Conservation (phyloP, 2,888 invertebrate species). For the Xestia xanthographa region DNA sequence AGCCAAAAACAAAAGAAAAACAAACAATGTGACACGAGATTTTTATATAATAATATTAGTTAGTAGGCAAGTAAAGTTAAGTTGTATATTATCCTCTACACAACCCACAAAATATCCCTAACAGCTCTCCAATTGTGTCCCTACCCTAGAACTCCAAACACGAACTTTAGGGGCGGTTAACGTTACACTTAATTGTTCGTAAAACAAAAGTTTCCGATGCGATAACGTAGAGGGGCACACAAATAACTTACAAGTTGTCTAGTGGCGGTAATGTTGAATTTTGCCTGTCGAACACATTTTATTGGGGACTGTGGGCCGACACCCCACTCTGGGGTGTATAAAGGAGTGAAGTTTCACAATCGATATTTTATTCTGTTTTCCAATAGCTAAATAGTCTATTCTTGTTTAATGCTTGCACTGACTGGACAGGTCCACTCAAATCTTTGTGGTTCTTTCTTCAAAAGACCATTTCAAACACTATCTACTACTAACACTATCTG, state of each 20-base stretch:
- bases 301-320: slow-evolving; percentile 17
- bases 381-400: no score
- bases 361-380: slow-evolving; percentile 41
- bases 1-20: no score
- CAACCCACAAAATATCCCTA: slow-evolving; percentile 1
- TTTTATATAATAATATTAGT: no score
- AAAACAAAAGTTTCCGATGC: slow-evolving; percentile 86
- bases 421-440: no score
- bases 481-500: no score
- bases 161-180: slow-evolving; percentile 81
- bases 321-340: background rate
- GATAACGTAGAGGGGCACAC: slow-evolving; percentile 77
- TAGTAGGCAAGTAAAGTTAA: background rate
- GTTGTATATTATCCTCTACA: background rate
- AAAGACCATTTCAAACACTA: no score
- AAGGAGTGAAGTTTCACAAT: slow-evolving; percentile 15
- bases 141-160: slow-evolving; percentile 72
- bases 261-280: slow-evolving; percentile 51
- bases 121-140: slow-evolving; percentile 64
- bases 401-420: no score
- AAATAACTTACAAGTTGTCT: slow-evolving; percentile 72
- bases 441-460: no score
- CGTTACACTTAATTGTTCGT: slow-evolving; percentile 87
- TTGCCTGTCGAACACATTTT: slow-evolving; percentile 52
- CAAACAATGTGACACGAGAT: no score